A percentile compares a stretch with the other conserved stretches of the same genome.
Evolutionary conservation across 2,888 invertebrate genomes (phyloP).

Genomic region (Athalia cordata): DNA sequence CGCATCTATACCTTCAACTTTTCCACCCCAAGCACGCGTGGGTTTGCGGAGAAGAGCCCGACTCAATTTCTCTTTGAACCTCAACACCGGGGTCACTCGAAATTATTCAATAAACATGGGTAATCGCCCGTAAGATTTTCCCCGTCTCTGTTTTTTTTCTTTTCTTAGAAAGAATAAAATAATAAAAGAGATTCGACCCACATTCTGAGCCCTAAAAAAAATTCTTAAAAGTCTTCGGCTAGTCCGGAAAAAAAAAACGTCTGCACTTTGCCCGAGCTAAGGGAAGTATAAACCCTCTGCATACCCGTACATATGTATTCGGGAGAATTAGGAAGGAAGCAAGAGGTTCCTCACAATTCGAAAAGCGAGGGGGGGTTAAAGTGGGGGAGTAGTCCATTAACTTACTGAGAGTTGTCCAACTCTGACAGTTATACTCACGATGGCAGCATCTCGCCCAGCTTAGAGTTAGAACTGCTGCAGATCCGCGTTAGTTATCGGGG

Average conservation of each 20-base stretch:
- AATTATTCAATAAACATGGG: background rate
- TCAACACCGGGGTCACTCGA: background rate
- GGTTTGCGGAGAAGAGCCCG: background rate
- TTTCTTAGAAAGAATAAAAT: background rate
- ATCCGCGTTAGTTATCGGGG: too few species aligned
- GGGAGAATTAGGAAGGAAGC: background rate
- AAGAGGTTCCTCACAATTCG: background rate
- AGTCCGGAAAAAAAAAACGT: too few species aligned
- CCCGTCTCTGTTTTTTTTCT: background rate
- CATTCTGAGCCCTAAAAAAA: too few species aligned
- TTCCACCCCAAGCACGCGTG: too few species aligned
- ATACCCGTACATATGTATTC: too few species aligned
- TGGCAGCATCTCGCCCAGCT: background rate
- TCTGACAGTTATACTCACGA: conserved; percentile 7
- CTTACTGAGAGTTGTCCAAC: conserved; percentile 11
- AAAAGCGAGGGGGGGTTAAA: background rate
- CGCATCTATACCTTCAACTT: too few species aligned
- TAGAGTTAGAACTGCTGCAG: too few species aligned
- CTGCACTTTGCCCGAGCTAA: too few species aligned
- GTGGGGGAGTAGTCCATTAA: conserved; percentile 13
- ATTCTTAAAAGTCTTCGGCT: too few species aligned
- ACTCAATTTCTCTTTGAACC: background rate
- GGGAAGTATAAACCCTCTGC: too few species aligned
- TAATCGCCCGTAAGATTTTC: background rate
- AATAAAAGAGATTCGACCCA: background rate